These are phyloP conservation scores for Notothenia coriiceps DNA, from an alignment of 2,113 vertebrate genomes.

Conservation along the genomic window DNA sequence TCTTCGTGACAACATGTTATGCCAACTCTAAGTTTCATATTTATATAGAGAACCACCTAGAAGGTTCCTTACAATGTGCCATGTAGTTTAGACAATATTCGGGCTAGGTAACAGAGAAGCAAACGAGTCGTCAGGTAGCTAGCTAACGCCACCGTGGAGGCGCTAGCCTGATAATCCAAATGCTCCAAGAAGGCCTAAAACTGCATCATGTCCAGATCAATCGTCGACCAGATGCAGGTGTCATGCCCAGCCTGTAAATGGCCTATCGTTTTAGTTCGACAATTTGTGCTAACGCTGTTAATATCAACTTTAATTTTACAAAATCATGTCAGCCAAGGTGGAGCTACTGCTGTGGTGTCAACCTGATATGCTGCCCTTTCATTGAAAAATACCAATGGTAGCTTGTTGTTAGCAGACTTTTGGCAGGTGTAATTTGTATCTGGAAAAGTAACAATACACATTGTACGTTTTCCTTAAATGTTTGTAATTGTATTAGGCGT, in stretches of 20 bases:
- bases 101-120: background rate
- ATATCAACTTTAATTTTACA: background rate
- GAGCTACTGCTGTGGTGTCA: constrained; percentile 30
- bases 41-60: background rate
- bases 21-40: background rate
- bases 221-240: constrained; percentile 50
- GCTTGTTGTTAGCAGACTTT: constrained; percentile 32
- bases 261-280: background rate
- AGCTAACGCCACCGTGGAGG: constrained; percentile 53
- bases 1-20: constrained; percentile 47
- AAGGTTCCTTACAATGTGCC: no score
- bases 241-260: constrained; percentile 21
- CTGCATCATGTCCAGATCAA: constrained; percentile 69
- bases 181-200: constrained; percentile 70
- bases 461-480: background rate
- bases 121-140: constrained; percentile 48
- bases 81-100: background rate
- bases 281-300: background rate
- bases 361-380: constrained; percentile 33
- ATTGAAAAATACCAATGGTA: constrained; percentile 21
- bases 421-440: constrained; percentile 16
- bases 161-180: constrained; percentile 71
- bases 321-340: constrained; percentile 45
- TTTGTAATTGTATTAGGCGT: background rate
- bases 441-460: background rate